Percentiles rank a stretch among this genome's conserved stretches.
Conservation (phyloP, 2,113 vertebrate species). For the Paedocypris sp. region DNA sequence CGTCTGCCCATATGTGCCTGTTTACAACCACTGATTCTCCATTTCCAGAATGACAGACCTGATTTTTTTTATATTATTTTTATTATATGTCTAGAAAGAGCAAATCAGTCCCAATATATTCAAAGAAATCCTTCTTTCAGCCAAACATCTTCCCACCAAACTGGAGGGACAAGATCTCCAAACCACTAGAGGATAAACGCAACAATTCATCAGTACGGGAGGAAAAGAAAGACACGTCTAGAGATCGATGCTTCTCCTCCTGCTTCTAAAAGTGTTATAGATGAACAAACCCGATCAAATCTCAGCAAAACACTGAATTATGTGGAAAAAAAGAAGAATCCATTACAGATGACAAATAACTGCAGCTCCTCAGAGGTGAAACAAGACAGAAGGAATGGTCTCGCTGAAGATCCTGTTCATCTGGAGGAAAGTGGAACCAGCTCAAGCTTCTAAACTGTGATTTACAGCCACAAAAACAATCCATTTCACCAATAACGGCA, state of each 20-base stretch:
- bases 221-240: background rate
- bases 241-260: background rate
- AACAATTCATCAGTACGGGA: background rate
- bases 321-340: background rate
- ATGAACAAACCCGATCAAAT: too few relatives aligned
- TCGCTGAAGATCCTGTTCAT: background rate
- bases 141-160: conserved; percentile 99
- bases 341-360: background rate
- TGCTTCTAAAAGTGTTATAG: too few relatives aligned
- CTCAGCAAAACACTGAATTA: background rate
- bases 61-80: too few relatives aligned
- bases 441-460: conserved; percentile 9
- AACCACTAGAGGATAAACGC: conserved; percentile 73
- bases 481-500: background rate
- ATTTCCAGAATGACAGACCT: too few relatives aligned
- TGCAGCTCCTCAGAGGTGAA: background rate
- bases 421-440: background rate
- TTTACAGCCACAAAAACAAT: conserved; percentile 16
- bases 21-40: conserved; percentile 19
- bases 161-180: conserved; percentile 91
- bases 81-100: conserved; percentile 98
- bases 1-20: conserved; percentile 24
- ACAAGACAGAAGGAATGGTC: background rate
- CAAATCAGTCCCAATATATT: conserved; percentile 93
- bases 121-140: conserved; percentile 96